These are phyloP conservation scores for Mesitornis unicolor DNA, from an alignment of 2,113 vertebrate genomes.

Conservation along the genomic window DNA sequence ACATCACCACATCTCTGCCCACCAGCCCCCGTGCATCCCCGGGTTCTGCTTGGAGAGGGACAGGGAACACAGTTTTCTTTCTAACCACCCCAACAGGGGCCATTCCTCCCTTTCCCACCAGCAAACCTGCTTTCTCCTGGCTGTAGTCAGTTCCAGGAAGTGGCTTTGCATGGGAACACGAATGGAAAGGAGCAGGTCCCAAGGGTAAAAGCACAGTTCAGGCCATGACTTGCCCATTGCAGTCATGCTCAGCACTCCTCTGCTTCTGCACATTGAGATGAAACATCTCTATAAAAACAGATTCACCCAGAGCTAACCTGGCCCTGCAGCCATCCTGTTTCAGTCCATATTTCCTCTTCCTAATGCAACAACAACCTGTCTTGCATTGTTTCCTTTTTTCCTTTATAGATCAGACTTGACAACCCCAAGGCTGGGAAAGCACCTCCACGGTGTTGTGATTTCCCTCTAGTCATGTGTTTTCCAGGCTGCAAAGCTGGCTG, in stretches of 20 bases:
- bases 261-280: neutral
- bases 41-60: neutral
- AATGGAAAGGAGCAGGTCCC: neutral
- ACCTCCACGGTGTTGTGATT: neutral
- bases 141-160: neutral
- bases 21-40: rapidly evolving
- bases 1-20: neutral
- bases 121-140: neutral
- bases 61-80: neutral
- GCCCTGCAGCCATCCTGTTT: neutral
- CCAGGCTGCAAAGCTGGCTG: neutral
- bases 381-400: neutral
- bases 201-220: neutral
- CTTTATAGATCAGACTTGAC: neutral
- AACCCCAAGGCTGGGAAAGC: neutral
- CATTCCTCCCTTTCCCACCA: neutral
- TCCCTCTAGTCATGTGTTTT: neutral
- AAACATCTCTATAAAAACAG: neutral
- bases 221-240: neutral
- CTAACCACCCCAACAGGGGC: rapidly evolving
- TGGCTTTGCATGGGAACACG: neutral
- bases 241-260: neutral
- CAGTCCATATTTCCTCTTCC: neutral
- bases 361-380: neutral
- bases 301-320: neutral